Evolutionary conservation across 2,113 vertebrate species (phyloP).

Genomic region (Anoura caudifer): DNA sequence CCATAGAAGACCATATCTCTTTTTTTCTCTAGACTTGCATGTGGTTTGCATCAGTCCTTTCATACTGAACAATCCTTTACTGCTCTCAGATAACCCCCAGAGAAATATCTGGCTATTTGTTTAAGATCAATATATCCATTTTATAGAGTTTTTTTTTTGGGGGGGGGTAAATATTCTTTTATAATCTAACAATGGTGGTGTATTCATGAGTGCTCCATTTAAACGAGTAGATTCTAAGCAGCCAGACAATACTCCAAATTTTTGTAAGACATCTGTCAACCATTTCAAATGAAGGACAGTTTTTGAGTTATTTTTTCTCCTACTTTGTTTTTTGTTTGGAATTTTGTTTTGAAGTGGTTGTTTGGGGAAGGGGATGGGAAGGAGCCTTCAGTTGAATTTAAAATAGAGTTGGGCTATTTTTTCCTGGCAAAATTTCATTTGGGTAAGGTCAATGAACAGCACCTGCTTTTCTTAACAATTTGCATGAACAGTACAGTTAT

Average conservation of each 20-base stretch:
- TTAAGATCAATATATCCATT: background rate
- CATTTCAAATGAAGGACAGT: slow-evolving; percentile 39
- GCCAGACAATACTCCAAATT: background rate
- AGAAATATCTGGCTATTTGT: background rate
- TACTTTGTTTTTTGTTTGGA: background rate
- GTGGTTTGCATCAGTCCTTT: background rate
- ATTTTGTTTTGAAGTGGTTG: slow-evolving; percentile 36
- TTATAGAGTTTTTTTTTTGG: background rate
- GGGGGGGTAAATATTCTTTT: background rate
- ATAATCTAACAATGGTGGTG: background rate
- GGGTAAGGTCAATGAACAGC: slow-evolving; percentile 41
- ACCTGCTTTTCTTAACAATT: slow-evolving; percentile 63
- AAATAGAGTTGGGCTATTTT: slow-evolving; percentile 46
- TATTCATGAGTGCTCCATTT: background rate
- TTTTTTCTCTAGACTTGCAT: background rate
- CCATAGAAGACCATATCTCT: background rate
- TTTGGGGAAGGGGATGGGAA: background rate
- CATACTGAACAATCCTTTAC: background rate
- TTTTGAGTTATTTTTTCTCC: background rate
- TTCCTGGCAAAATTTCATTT: slow-evolving; percentile 41
- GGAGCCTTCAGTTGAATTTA: background rate
- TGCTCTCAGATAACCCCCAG: background rate
- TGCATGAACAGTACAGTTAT: slow-evolving; percentile 48
- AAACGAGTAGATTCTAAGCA: slow-evolving; percentile 3
- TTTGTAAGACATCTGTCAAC: slow-evolving; percentile 40